Evolutionary conservation across 2,888 invertebrate species (phyloP).

Genomic region (Punctoribates punctum): DNA sequence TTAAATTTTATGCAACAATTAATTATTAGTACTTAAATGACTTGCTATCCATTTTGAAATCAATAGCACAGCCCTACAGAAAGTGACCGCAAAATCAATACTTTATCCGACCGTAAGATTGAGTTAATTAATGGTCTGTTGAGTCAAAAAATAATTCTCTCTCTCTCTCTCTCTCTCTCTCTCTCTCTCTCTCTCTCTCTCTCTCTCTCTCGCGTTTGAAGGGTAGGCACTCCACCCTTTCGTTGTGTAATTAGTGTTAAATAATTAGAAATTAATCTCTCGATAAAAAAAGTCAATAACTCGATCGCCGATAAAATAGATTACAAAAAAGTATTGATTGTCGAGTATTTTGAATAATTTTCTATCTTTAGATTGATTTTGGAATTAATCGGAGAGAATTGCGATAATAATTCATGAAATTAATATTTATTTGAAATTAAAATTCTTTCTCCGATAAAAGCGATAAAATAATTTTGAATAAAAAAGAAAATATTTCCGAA

Average conservation of each 20-base stretch:
- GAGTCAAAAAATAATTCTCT: not conserved
- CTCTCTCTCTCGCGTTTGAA: not conserved
- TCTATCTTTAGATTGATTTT: too few species aligned
- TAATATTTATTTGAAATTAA: too few species aligned
- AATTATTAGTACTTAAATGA: too few species aligned
- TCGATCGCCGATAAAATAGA: not conserved
- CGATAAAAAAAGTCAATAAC: not conserved
- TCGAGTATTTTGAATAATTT: not conserved
- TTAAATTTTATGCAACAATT: too few species aligned
- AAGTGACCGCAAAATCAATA: not conserved
- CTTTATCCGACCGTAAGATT: not conserved
- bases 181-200: too few species aligned
- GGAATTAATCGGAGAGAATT: too few species aligned
- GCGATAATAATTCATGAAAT: too few species aligned
- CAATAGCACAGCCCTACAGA: too few species aligned
- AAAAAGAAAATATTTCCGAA: too few species aligned
- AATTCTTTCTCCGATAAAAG: too few species aligned
- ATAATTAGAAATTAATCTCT: not conserved
- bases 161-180: not conserved
- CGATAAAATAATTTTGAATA: too few species aligned
- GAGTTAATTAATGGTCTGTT: not conserved
- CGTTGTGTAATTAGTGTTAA: not conserved
- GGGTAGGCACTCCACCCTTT: constrained; percentile 3
- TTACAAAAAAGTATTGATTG: not conserved
- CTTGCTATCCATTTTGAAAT: too few species aligned